A percentile compares a stretch with the other conserved stretches of the same genome.
Evolutionary conservation across 2,113 vertebrate genomes (phyloP).

Genomic region (Pholis gunnellus): DNA sequence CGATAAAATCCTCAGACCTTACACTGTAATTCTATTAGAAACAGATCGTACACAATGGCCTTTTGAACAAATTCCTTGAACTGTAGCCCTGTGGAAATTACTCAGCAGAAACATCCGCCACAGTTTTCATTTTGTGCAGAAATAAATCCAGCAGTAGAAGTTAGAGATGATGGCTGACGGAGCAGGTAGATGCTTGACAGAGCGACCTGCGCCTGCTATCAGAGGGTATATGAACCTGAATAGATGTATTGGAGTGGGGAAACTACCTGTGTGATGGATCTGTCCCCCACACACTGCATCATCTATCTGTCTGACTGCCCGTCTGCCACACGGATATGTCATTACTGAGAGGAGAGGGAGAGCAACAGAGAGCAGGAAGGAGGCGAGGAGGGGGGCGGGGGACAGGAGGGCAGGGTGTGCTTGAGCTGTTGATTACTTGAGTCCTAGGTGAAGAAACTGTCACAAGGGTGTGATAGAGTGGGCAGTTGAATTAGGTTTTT

Average conservation of each 20-base stretch:
- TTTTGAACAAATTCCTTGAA: slow-evolving; percentile 12
- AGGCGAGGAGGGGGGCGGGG: not conserved
- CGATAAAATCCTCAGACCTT: not conserved
- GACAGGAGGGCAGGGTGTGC: not conserved
- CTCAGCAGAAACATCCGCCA: slow-evolving; percentile 4
- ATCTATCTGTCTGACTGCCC: slow-evolving; percentile 43
- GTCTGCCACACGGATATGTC: slow-evolving; percentile 36
- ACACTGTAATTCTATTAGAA: not conserved
- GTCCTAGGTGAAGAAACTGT: slow-evolving; percentile 56
- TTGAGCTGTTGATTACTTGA: slow-evolving; percentile 53
- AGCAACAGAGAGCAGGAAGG: slow-evolving; percentile 6
- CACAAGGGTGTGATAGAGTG: slow-evolving; percentile 45
- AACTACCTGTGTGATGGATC: slow-evolving; percentile 29
- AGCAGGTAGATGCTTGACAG: slow-evolving; percentile 8
- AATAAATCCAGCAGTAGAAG: slow-evolving; percentile 1
- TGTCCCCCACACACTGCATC: slow-evolving; percentile 25
- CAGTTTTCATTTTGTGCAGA: not conserved
- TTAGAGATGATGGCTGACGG: not conserved
- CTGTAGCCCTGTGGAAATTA: not conserved
- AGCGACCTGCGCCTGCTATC: slow-evolving; percentile 3
- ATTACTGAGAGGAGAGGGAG: slow-evolving; percentile 18
- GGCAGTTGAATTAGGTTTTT: slow-evolving; percentile 39
- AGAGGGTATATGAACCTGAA: slow-evolving; percentile 19
- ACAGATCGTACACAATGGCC: not conserved
- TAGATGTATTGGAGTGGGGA: not conserved